Conservation (phyloP, 2,113 vertebrate genomes). For the Melospiza melodia region DNA sequence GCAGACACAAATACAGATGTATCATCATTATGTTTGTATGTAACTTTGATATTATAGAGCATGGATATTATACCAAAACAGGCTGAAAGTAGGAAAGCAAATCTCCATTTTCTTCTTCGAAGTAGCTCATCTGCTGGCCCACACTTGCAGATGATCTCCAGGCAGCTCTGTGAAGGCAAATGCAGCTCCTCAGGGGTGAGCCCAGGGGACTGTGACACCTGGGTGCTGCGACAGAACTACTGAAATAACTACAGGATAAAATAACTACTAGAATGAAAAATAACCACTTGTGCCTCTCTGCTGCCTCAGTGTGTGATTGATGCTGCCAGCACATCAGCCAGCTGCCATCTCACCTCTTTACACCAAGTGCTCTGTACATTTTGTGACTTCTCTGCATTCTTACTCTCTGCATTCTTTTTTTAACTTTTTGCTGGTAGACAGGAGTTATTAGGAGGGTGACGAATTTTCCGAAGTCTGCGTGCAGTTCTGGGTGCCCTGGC, state of each 20-base stretch:
- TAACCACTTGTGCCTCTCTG: not conserved
- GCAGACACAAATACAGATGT: not conserved
- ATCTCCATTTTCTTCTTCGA: not conserved
- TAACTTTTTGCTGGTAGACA: not conserved
- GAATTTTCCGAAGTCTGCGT: not conserved
- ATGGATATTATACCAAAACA: not conserved
- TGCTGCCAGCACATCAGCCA: not conserved
- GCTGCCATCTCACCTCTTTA: not conserved
- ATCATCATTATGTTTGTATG: not conserved
- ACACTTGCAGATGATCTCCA: not conserved
- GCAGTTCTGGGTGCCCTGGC: not conserved
- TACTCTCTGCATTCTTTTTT: not conserved
- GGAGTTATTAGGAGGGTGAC: not conserved
- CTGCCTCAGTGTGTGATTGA: not conserved
- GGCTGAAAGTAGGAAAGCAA: not conserved
- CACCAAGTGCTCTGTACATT: not conserved
- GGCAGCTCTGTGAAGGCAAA: not conserved
- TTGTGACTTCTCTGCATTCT: not conserved
- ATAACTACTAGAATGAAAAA: not conserved
- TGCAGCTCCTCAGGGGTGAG: not conserved
- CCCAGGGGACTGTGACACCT: not conserved
- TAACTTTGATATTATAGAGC: not conserved
- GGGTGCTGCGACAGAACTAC: not conserved
- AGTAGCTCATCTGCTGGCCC: not conserved
- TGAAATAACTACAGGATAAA: not conserved